Percentiles rank a stretch among this genome's conserved stretches.
These are phyloP conservation scores for Cepaea nemoralis DNA, from an alignment of 1,140 invertebrate species.

Conservation along the genomic window DNA sequence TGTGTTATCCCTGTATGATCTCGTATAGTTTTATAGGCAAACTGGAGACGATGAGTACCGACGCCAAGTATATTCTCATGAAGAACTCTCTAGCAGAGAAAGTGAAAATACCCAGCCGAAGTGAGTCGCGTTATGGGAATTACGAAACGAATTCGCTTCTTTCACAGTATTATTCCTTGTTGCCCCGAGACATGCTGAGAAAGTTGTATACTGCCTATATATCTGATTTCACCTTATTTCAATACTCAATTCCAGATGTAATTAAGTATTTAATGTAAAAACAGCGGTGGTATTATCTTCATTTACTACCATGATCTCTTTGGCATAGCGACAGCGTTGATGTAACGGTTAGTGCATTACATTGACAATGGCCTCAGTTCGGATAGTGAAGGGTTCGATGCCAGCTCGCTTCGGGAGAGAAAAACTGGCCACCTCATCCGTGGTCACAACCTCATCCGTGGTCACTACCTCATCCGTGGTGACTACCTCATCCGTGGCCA, in stretches of 20 bases:
- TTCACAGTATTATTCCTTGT: slow-evolving; percentile 5
- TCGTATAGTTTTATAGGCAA: slow-evolving; percentile 42
- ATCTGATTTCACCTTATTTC: slow-evolving; percentile 21
- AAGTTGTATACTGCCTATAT: background rate
- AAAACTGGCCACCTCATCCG: no score
- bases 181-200: background rate
- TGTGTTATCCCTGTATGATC: slow-evolving; percentile 40
- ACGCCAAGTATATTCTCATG: background rate
- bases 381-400: no score
- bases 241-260: slow-evolving; percentile 18
- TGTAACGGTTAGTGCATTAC: no score
- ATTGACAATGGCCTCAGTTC: no score
- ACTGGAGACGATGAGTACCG: slow-evolving; percentile 26
- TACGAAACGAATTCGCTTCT: background rate
- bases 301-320: no score
- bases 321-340: no score
- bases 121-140: slow-evolving; percentile 11
- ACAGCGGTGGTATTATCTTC: no score
- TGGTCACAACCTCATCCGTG: no score
- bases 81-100: background rate
- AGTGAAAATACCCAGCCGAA: slow-evolving; percentile 29
- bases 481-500: no score
- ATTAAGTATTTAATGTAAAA: slow-evolving; percentile 1
- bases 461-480: no score
- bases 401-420: no score